Evolutionary conservation across 1,140 invertebrate species (phyloP).

Genomic region (Alviniconcha marisindica): DNA sequence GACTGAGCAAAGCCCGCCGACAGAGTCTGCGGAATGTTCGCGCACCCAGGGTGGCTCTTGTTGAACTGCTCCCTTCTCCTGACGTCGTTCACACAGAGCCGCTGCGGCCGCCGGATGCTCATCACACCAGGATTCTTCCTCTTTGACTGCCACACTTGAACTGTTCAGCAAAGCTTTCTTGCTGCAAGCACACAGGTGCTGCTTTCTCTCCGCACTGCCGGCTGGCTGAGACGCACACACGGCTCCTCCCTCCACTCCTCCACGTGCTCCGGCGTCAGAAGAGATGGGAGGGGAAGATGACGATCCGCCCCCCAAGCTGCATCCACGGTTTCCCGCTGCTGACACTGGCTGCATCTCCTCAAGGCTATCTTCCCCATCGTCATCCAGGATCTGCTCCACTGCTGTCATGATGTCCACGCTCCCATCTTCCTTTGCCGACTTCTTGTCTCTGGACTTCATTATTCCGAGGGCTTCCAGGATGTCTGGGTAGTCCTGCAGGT

Average conservation of each 20-base stretch:
- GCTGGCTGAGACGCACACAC: not conserved
- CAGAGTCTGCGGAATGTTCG: too few relatives aligned
- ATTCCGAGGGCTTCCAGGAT: conserved; percentile 30
- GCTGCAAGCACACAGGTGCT: not conserved
- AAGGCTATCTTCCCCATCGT: not conserved
- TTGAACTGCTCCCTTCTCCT: too few relatives aligned
- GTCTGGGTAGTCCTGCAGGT: not conserved
- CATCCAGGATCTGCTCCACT: not conserved
- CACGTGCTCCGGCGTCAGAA: too few relatives aligned
- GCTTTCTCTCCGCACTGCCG: not conserved
- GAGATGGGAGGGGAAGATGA: too few relatives aligned
- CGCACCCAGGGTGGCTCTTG: too few relatives aligned
- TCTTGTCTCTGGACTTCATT: not conserved
- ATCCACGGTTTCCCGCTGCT: too few relatives aligned
- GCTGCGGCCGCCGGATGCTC: not conserved
- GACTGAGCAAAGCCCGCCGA: too few relatives aligned
- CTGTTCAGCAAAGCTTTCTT: not conserved
- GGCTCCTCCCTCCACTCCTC: too few relatives aligned
- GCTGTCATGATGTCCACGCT: not conserved
- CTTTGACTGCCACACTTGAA: too few relatives aligned
- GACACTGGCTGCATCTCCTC: not conserved
- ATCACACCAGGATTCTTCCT: not conserved
- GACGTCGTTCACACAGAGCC: too few relatives aligned
- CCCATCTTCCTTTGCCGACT: not conserved
- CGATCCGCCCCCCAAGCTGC: too few relatives aligned